A percentile compares a stretch with the other conserved stretches of the same genome.
Evolutionary conservation across 1,140 invertebrate genomes (phyloP).

Genomic region (Meloidogyne floridensis): DNA sequence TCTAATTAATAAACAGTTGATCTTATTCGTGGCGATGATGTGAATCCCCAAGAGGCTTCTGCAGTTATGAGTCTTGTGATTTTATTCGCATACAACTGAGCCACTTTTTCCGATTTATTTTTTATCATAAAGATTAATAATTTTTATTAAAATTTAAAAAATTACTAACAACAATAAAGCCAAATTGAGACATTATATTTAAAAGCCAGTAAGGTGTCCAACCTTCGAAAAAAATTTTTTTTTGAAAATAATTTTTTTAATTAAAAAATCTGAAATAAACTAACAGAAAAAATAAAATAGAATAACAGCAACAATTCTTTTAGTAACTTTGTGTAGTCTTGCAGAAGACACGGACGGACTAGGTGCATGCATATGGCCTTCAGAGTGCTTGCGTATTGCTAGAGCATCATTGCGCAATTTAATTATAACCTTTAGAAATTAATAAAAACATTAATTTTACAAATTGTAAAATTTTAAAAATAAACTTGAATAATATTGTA

Average conservation of each 20-base stretch:
- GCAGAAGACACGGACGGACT: slow-evolving; percentile 23
- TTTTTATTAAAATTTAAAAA: slow-evolving; percentile 4
- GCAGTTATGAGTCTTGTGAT: slow-evolving; percentile 29
- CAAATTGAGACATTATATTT: slow-evolving; percentile 58
- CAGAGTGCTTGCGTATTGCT: slow-evolving; percentile 42
- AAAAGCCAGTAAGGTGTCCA: slow-evolving; percentile 65
- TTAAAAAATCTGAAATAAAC: neutral
- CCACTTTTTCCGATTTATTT: slow-evolving; percentile 12
- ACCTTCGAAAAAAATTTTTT: slow-evolving; percentile 5
- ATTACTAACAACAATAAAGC: slow-evolving; percentile 50
- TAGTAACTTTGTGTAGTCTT: slow-evolving; percentile 58
- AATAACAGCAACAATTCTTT: slow-evolving; percentile 63
- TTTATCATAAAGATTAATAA: neutral
- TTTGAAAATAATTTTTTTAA: neutral
- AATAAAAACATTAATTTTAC: too few relatives aligned
- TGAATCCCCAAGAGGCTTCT: neutral
- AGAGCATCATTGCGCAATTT: slow-evolving; percentile 44
- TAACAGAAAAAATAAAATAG: slow-evolving; percentile 63
- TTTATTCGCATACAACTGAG: neutral
- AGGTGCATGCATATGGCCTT: slow-evolving; percentile 7
- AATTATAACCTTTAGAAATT: slow-evolving; percentile 24
- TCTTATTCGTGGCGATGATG: slow-evolving; percentile 21
- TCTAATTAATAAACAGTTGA: neutral
- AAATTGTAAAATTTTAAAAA: neutral
- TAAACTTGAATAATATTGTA: too few relatives aligned